Base-by-base conservation (phyloP, 2,888 invertebrate species). In the Chrysolina haemoptera region DNA sequence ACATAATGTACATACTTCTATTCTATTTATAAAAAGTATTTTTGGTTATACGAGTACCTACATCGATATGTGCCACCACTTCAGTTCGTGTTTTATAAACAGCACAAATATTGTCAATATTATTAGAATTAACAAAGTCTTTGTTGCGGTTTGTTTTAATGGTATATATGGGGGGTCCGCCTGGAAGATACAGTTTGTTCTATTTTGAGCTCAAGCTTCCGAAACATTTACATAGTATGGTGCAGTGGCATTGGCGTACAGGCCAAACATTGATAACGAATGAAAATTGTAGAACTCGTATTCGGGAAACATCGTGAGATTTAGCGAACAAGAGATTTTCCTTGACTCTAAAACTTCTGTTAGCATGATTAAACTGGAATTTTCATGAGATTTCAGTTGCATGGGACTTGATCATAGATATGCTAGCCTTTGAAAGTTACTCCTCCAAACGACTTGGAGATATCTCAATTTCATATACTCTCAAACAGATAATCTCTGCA, bases 71-170 rank as follows among this genome's bases (percentile, higher is more conserved):
- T 70, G 70, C 73, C 73, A 73, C 73, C 73, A 73, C 73, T 73
- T 75, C 71, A 77, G 75, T 75, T 75, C 69, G 73, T 75, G 77
- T 75, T 75, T 77, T 75, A 75, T 77, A 77, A 77, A 77, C 77
- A 77, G 71, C 77, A 77, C 71, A 75, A 77, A 74, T 77, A 77
- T 77, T 77, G 75, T 77, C 77, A 77, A 77, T 77, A 77, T 77
- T 76, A 76, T 76, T 76, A 76, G 76, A 76, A 73, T 76, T 77
- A 75, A 77, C 75, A 77, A 75, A 77, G 75, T 75, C 73, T 77
- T 77, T 77, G 77, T 77, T 77, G 77, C 77, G 75, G 77, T 75
- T 73, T 74, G 75, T 75, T 74, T 77, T 73, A 70, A 75, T 69
- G 73, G 73, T 59, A 65, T 62, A 68, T 74, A 71, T 67, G 77